A percentile compares a stretch with the other conserved stretches of the same genome.
phyloP scores from a whole-genome alignment of 1,140 invertebrate species.

The Zelostemma sp. region DNA sequence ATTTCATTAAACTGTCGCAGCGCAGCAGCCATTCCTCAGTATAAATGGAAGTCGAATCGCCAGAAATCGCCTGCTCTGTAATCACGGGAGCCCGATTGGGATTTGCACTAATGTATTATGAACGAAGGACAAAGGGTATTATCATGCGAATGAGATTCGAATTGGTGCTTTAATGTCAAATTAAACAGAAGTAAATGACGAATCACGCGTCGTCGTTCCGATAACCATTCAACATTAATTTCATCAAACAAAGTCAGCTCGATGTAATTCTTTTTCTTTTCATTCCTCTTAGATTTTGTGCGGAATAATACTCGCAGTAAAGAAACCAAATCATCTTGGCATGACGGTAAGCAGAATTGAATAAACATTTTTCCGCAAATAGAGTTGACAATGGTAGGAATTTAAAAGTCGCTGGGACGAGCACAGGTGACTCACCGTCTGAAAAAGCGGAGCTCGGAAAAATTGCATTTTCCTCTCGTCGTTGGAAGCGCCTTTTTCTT shows the following conservation, averaged over 20 bases:
- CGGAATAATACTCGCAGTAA: conserved; percentile 40
- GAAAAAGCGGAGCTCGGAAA: conserved; percentile 58
- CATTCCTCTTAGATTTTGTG: conserved; percentile 25
- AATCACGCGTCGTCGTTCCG: background rate
- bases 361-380: conserved; percentile 69
- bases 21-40: conserved; percentile 35
- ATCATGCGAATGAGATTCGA: conserved; percentile 44
- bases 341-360: conserved; percentile 64
- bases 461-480: conserved; percentile 61
- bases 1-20: conserved; percentile 47
- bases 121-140: conserved; percentile 44
- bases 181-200: conserved; percentile 29
- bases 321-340: conserved; percentile 58
- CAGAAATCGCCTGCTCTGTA: conserved; percentile 41
- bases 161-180: conserved; percentile 29
- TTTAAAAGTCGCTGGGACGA: conserved; percentile 66
- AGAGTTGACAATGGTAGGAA: conserved; percentile 65
- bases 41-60: conserved; percentile 43
- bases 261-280: conserved; percentile 20
- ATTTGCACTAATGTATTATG: conserved; percentile 41
- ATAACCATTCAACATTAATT: conserved; percentile 4
- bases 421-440: conserved; percentile 56
- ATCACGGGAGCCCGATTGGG: conserved; percentile 31
- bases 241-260: too few species aligned
- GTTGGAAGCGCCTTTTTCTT: conserved; percentile 23